These are phyloP conservation scores for Neogale vison DNA, from an alignment of 2,113 vertebrate genomes.

Conservation along the genomic window DNA sequence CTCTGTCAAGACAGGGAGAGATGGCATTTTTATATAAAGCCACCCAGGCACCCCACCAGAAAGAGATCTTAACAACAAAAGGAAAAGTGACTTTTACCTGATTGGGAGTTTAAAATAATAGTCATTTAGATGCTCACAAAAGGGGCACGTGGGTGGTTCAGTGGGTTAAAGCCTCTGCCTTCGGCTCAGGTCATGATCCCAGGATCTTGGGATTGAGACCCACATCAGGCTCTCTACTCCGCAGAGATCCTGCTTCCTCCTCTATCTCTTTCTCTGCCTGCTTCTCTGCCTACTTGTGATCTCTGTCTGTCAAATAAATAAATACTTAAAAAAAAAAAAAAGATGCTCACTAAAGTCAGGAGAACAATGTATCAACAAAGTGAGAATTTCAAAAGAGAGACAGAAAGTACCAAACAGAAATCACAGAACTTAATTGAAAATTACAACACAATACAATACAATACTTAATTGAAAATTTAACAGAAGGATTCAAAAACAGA, in stretches of 20 bases:
- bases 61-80: background rate
- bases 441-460: too few relatives aligned
- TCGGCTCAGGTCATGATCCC: too few relatives aligned
- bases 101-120: background rate
- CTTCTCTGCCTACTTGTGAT: too few relatives aligned
- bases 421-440: background rate
- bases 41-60: background rate
- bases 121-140: background rate
- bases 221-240: too few relatives aligned
- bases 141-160: background rate
- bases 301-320: too few relatives aligned
- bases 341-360: background rate
- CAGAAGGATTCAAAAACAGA: background rate
- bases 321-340: background rate
- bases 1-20: background rate
- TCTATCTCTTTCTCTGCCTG: too few relatives aligned
- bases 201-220: too few relatives aligned
- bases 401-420: background rate
- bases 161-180: too few relatives aligned
- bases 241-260: too few relatives aligned
- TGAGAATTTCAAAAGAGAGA: background rate
- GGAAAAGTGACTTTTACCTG: background rate
- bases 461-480: background rate
- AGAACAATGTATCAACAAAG: background rate
- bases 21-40: background rate